phyloP scores from a whole-genome alignment of 2,113 vertebrate genomes.

The Brachyhypopomus occidentalis region DNA sequence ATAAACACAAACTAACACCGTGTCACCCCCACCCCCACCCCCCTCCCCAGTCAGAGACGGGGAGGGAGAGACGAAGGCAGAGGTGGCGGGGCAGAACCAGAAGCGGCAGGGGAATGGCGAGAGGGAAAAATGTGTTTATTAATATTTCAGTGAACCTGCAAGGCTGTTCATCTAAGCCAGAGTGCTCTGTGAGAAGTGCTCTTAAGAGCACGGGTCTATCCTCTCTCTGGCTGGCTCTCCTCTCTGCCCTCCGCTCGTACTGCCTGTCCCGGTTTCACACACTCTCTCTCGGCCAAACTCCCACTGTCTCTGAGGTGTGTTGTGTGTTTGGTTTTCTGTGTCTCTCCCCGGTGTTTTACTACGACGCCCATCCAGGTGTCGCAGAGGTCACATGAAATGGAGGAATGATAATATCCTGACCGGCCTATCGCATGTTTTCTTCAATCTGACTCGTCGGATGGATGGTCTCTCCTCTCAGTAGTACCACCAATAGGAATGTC shows the following conservation, averaged over 20 bases:
- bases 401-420: background rate
- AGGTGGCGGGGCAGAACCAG: background rate
- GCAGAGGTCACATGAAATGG: slow-evolving; percentile 15
- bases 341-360: background rate
- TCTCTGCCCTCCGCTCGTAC: background rate
- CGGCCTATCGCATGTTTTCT: background rate
- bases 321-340: background rate
- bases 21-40: too few relatives aligned
- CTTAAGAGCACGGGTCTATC: background rate
- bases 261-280: background rate
- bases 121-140: slow-evolving; percentile 31
- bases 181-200: slow-evolving; percentile 4
- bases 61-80: background rate
- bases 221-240: background rate
- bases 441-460: background rate
- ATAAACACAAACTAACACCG: background rate
- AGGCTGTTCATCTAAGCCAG: slow-evolving; percentile 10
- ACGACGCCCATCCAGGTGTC: background rate
- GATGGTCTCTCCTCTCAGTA: background rate
- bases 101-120: background rate
- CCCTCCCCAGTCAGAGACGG: background rate
- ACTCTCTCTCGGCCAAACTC: slow-evolving; percentile 48
- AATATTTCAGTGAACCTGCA: slow-evolving; percentile 34
- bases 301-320: background rate
- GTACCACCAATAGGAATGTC: too few relatives aligned